Evolutionary conservation across 2,113 vertebrate species (phyloP).

Genomic region (Corythornis cristatus): DNA sequence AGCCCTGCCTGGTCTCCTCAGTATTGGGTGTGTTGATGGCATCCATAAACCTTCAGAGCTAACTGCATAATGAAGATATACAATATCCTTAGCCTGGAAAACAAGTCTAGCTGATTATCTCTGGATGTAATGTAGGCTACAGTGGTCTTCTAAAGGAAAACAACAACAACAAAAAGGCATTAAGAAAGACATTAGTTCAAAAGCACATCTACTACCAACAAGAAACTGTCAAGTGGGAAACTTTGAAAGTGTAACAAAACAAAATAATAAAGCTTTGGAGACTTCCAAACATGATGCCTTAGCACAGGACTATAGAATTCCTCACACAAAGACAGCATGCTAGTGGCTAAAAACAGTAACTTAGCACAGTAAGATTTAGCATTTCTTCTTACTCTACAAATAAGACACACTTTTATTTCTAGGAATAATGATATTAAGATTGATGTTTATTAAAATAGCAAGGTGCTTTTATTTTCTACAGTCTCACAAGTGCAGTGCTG

Average conservation of each 20-base stretch:
- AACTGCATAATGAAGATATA: background rate
- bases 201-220: background rate
- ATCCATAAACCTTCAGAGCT: background rate
- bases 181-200: background rate
- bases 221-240: background rate
- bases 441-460: background rate
- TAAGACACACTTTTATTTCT: background rate
- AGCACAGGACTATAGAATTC: background rate
- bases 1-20: background rate
- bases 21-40: background rate
- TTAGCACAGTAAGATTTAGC: background rate
- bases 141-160: background rate
- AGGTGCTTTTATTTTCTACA: background rate
- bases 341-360: background rate
- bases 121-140: background rate
- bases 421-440: background rate
- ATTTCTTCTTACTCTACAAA: background rate
- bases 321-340: background rate
- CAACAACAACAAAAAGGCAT: background rate
- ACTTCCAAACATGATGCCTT: background rate
- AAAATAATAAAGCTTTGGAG: background rate
- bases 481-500: background rate
- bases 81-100: background rate
- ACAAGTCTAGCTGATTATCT: background rate
- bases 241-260: background rate